Percentiles rank a stretch among this genome's conserved stretches.
phyloP scores from a whole-genome alignment of 2,888 invertebrate genomes.

The Heteromurus nitidus region DNA sequence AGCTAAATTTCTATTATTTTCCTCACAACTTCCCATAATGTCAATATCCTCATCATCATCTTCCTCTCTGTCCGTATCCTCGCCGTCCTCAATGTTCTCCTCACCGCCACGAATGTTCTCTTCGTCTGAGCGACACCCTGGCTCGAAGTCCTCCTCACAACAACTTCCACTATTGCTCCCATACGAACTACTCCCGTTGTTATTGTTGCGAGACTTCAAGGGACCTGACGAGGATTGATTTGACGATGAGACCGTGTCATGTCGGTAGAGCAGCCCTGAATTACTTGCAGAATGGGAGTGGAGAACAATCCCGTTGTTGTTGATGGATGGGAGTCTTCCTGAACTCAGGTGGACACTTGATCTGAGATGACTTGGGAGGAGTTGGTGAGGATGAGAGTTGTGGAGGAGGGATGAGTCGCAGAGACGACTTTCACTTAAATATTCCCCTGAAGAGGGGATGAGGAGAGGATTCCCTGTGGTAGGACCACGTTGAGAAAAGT shows the following conservation, averaged over 20 bases:
- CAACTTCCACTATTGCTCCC: constrained; percentile 24
- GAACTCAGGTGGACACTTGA: neutral
- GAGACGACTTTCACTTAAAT: no score
- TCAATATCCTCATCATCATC: constrained; percentile 46
- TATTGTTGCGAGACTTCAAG: no score
- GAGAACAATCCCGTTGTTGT: neutral
- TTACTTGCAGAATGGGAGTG: neutral
- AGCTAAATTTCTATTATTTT: neutral
- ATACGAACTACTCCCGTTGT: neutral
- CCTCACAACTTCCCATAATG: constrained; percentile 13
- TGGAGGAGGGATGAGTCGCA: neutral
- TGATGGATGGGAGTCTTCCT: neutral
- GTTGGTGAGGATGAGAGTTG: neutral
- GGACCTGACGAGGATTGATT: neutral
- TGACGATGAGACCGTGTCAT: constrained; percentile 11
- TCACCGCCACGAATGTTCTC: no score
- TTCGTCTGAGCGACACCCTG: neutral
- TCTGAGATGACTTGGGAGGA: neutral
- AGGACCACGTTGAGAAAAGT: constrained; percentile 66
- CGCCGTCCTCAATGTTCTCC: neutral
- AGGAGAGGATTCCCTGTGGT: neutral
- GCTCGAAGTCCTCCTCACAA: neutral
- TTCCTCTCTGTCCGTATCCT: neutral
- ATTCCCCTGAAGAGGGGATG: no score
- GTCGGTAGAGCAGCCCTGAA: neutral